Conservation (phyloP, 1,140 invertebrate species). For the Idris sp. region DNA sequence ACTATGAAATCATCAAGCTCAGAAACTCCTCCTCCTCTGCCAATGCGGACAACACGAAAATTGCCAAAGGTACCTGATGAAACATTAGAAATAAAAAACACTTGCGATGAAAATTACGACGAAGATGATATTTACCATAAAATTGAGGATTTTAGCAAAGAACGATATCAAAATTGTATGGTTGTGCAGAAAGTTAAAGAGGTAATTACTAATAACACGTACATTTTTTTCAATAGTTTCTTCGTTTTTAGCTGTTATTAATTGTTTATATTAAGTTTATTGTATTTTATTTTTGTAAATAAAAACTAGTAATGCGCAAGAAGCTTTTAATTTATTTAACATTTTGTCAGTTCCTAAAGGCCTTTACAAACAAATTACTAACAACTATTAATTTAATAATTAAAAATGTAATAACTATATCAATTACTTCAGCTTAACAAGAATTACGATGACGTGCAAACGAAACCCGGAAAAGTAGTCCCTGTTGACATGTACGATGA, state of each 20-base stretch:
- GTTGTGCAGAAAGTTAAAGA: slow-evolving; percentile 42
- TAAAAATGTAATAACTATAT: no score
- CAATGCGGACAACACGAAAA: slow-evolving; percentile 64
- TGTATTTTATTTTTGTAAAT: no score
- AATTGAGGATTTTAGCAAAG: slow-evolving; percentile 69
- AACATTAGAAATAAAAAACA: neutral
- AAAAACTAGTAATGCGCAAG: no score
- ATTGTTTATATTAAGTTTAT: no score
- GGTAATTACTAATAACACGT: slow-evolving; percentile 74
- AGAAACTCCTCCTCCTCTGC: slow-evolving; percentile 62
- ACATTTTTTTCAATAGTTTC: no score
- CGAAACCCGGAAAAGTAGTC: slow-evolving; percentile 4
- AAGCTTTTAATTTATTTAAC: no score
- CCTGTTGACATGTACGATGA: slow-evolving; percentile 31
- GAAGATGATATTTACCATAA: slow-evolving; percentile 74
- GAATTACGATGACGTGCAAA: slow-evolving; percentile 67
- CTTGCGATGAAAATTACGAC: slow-evolving; percentile 60
- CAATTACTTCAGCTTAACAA: slow-evolving; percentile 29
- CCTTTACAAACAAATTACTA: no score
- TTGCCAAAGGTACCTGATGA: slow-evolving; percentile 68
- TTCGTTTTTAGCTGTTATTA: no score
- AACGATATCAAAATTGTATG: slow-evolving; percentile 66
- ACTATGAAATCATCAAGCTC: slow-evolving; percentile 7
- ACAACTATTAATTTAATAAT: no score
- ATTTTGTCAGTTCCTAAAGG: no score